A percentile compares a stretch with the other conserved stretches of the same genome.
These are phyloP conservation scores for Ciconia boyciana DNA, from an alignment of 2,113 vertebrate genomes.

Conservation along the genomic window DNA sequence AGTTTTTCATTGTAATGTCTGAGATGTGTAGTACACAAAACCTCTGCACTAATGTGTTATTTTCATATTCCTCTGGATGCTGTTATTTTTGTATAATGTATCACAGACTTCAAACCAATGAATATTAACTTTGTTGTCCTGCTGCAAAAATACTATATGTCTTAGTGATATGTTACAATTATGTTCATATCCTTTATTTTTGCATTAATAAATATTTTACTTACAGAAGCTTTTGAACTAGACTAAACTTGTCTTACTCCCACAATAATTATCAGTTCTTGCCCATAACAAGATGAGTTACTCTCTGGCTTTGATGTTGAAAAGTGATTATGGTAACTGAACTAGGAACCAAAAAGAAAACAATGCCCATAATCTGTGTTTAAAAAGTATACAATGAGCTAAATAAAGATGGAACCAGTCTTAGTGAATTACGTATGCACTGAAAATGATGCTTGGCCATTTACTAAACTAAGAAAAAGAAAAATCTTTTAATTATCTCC, in stretches of 20 bases:
- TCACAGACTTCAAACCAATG: neutral
- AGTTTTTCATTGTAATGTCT: neutral
- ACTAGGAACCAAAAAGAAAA: neutral
- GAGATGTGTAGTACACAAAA: neutral
- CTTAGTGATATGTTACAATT: neutral
- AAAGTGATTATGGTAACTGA: neutral
- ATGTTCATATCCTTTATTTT: neutral
- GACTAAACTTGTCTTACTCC: neutral
- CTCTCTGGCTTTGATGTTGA: neutral
- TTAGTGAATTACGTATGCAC: neutral
- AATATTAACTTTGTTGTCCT: neutral
- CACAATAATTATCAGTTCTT: neutral
- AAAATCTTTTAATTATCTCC: fast-evolving
- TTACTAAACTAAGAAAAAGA: neutral
- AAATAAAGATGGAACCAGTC: neutral
- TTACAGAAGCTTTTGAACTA: neutral
- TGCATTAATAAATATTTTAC: neutral
- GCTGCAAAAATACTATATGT: neutral
- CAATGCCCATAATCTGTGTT: neutral
- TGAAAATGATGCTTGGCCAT: neutral
- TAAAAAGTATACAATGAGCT: neutral
- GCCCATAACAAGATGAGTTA: neutral
- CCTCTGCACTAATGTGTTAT: neutral
- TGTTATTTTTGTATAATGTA: neutral
- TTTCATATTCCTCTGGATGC: neutral